These are phyloP conservation scores for Argentina silus DNA, from an alignment of 2,797 vertebrate genomes.

Conservation along the genomic window DNA sequence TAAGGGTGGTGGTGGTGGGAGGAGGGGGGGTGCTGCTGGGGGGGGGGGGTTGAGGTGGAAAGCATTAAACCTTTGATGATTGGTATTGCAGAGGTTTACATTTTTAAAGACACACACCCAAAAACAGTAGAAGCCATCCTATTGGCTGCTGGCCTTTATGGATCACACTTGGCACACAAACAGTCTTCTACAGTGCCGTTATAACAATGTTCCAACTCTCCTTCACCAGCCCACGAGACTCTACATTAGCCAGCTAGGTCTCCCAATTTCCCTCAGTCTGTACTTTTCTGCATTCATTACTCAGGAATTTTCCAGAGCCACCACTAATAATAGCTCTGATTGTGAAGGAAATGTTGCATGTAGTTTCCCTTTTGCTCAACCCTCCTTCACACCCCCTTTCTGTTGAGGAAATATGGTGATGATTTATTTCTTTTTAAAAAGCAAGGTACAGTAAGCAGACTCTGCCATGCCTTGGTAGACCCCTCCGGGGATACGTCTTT, in stretches of 20 bases:
- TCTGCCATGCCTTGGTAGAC: slow-evolving; percentile 21
- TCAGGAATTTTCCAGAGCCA: slow-evolving; percentile 68
- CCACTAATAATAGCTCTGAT: slow-evolving; percentile 70
- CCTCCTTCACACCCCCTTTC: slow-evolving; percentile 9
- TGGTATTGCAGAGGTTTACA: not conserved
- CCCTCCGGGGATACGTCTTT: not conserved
- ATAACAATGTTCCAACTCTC: slow-evolving; percentile 33
- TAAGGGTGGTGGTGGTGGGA: slow-evolving; percentile 8
- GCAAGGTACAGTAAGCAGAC: slow-evolving; percentile 13
- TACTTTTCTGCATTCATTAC: slow-evolving; percentile 62
- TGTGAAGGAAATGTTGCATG: slow-evolving; percentile 60
- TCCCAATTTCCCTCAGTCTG: slow-evolving; percentile 37
- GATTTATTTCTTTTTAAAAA: slow-evolving; percentile 1
- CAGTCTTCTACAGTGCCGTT: slow-evolving; percentile 30
- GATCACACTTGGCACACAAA: slow-evolving; percentile 51
- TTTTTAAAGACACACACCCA: slow-evolving; percentile 11
- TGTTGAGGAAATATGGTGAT: slow-evolving; percentile 25
- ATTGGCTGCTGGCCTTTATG: slow-evolving; percentile 34
- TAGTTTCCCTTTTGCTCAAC: slow-evolving; percentile 37
- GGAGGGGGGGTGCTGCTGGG: slow-evolving; percentile 29
- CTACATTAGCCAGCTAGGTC: slow-evolving; percentile 50
- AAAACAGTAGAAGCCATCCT: slow-evolving; percentile 11
- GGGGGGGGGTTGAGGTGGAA: slow-evolving; percentile 15
- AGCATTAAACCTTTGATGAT: not conserved
- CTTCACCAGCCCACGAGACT: slow-evolving; percentile 34